phyloP scores from a whole-genome alignment of 2,113 vertebrate species.

The Dendrocopos noguchii region DNA sequence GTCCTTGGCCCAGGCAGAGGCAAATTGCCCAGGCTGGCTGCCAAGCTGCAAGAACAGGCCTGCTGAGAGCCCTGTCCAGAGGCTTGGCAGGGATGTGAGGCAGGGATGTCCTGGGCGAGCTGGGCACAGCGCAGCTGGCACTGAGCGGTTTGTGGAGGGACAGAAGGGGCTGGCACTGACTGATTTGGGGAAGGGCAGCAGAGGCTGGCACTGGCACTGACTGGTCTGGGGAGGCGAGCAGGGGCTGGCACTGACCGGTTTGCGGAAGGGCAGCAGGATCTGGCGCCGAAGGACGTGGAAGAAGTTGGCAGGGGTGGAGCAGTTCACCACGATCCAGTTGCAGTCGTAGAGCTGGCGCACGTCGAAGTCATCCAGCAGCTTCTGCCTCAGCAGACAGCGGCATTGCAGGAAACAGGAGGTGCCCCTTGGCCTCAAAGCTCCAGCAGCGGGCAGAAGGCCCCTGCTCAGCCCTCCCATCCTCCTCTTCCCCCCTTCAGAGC shows the following conservation, averaged over 20 bases:
- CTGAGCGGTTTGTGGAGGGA: slow-evolving; percentile 91
- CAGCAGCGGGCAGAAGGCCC: accelerated
- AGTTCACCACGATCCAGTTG: slow-evolving; percentile 96
- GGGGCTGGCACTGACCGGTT: slow-evolving; percentile 83
- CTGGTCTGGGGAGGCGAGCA: slow-evolving; percentile 93
- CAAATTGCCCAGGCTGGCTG: not conserved
- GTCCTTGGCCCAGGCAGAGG: not conserved
- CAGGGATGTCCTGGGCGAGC: not conserved
- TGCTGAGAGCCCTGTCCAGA: accelerated
- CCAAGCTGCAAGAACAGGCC: not conserved
- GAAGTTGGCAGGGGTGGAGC: slow-evolving; percentile 91
- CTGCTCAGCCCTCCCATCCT: not conserved
- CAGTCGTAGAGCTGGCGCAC: slow-evolving; percentile 90
- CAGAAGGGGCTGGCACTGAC: slow-evolving; percentile 91
- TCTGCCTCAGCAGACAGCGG: slow-evolving; percentile 60
- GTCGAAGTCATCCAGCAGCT: slow-evolving; percentile 83
- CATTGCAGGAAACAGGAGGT: not conserved
- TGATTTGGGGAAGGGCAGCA: slow-evolving; percentile 93
- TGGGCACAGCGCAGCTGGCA: not conserved
- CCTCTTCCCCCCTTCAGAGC: not conserved
- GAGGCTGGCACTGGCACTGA: slow-evolving; percentile 85
- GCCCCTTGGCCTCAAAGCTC: not conserved
- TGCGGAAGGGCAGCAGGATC: slow-evolving; percentile 93
- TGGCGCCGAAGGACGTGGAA: slow-evolving; percentile 93
- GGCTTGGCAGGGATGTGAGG: accelerated